These are phyloP conservation scores for Ylistrum balloti DNA, from an alignment of 1,140 invertebrate genomes.

Conservation along the genomic window DNA sequence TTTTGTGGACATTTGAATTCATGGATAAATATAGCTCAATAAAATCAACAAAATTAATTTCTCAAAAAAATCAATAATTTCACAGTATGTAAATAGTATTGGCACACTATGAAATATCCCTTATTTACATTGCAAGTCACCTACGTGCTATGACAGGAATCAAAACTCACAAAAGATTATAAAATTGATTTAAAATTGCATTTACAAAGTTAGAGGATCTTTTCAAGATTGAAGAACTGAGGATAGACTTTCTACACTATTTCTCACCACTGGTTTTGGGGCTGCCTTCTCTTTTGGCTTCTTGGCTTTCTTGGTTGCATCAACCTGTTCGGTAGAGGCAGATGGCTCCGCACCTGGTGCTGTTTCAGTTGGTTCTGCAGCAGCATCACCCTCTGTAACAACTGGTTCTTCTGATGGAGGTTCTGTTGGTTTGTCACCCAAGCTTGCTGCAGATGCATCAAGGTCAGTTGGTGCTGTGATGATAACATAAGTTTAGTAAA, in stretches of 20 bases:
- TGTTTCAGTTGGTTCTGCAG: slow-evolving; percentile 37
- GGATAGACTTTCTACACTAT: not conserved
- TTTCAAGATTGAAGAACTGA: not conserved
- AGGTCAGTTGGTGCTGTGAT: not conserved
- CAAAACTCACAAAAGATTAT: no score
- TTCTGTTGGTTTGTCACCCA: slow-evolving; percentile 1
- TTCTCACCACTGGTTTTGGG: slow-evolving; percentile 53
- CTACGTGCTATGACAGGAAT: no score
- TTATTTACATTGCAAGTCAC: no score
- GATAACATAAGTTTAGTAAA: not conserved
- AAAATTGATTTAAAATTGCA: no score
- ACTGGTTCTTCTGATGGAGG: slow-evolving; percentile 38
- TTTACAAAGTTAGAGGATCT: no score
- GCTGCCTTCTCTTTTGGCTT: slow-evolving; percentile 52
- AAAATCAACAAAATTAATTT: no score
- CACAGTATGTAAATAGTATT: no score
- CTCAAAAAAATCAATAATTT: no score
- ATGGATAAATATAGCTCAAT: no score
- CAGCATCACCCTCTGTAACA: slow-evolving; percentile 43
- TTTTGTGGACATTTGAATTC: no score
- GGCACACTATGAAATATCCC: no score
- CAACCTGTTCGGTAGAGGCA: slow-evolving; percentile 46
- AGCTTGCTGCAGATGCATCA: slow-evolving; percentile 5
- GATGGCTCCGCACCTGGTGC: slow-evolving; percentile 42
- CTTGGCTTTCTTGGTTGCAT: slow-evolving; percentile 40